These are phyloP conservation scores for Phania funesta DNA, from an alignment of 2,888 invertebrate species.

Conservation along the genomic window DNA sequence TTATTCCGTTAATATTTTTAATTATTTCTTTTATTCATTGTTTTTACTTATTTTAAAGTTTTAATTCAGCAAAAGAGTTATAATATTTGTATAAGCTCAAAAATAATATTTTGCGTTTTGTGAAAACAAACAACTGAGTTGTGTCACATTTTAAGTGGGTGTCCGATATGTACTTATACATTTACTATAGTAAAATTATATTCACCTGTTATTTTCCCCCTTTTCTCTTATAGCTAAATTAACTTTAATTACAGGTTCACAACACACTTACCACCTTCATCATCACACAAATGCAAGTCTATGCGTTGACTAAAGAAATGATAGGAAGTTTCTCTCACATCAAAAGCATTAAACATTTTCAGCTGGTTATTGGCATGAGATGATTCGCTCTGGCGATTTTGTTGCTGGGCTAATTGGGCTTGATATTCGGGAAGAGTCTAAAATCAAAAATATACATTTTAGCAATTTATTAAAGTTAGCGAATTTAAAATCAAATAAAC, in stretches of 20 bases:
- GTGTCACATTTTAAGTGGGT: too few species aligned
- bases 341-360: conserved; percentile 90
- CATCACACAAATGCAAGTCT: conserved; percentile 98
- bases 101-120: too few species aligned
- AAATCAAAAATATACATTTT: conserved; percentile 1
- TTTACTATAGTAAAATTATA: too few species aligned
- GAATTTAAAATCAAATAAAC: conserved; percentile 76
- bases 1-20: too few species aligned
- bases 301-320: conserved; percentile 96
- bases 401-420: conserved; percentile 84
- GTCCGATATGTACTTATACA: too few species aligned
- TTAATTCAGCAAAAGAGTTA: too few species aligned
- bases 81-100: too few species aligned
- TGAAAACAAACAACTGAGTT: neutral
- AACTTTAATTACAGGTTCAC: too few species aligned
- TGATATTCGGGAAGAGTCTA: conserved; percentile 87
- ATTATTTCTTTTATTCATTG: too few species aligned
- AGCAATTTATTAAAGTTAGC: neutral
- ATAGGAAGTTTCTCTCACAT: conserved; percentile 98
- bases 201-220: too few species aligned
- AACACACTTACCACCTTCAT: conserved; percentile 87
- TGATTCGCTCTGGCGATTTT: conserved; percentile 76
- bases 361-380: conserved; percentile 79
- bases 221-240: too few species aligned
- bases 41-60: too few species aligned